Evolutionary conservation across 1,140 invertebrate genomes (phyloP).

Genomic region (Bombus consobrinus): DNA sequence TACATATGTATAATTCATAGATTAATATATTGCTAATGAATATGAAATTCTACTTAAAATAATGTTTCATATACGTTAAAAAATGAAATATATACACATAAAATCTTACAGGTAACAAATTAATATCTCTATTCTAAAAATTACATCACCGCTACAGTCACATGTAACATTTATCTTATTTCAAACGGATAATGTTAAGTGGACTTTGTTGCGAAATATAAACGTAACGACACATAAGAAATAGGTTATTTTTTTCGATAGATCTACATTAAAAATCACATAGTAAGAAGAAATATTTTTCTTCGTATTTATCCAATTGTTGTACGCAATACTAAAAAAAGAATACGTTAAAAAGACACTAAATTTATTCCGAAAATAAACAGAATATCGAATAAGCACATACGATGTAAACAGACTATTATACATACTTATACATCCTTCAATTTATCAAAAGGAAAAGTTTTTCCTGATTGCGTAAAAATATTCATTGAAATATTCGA

Average conservation of each 20-base stretch:
- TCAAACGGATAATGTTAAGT: not conserved
- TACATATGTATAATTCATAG: not conserved
- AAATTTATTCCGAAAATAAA: conserved; percentile 43
- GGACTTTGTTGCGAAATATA: not conserved
- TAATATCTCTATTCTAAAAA: not conserved
- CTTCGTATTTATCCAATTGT: not conserved
- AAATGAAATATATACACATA: not conserved
- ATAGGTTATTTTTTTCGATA: conserved; percentile 44
- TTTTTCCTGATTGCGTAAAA: not conserved
- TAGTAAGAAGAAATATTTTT: not conserved
- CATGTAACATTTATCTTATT: not conserved
- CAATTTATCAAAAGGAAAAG: not conserved
- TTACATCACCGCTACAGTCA: too few species aligned
- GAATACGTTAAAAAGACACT: not conserved
- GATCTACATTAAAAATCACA: not conserved
- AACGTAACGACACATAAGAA: not conserved
- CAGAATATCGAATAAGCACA: conserved; percentile 27
- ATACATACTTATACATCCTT: not conserved
- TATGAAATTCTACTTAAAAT: not conserved
- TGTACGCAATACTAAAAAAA: not conserved
- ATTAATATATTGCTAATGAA: not conserved
- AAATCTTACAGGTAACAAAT: not conserved
- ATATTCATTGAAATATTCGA: not conserved
- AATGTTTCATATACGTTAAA: not conserved
- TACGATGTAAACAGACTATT: conserved; percentile 40